phyloP scores from a whole-genome alignment of 2,888 invertebrate genomes.

The Cheilosia pagana region DNA sequence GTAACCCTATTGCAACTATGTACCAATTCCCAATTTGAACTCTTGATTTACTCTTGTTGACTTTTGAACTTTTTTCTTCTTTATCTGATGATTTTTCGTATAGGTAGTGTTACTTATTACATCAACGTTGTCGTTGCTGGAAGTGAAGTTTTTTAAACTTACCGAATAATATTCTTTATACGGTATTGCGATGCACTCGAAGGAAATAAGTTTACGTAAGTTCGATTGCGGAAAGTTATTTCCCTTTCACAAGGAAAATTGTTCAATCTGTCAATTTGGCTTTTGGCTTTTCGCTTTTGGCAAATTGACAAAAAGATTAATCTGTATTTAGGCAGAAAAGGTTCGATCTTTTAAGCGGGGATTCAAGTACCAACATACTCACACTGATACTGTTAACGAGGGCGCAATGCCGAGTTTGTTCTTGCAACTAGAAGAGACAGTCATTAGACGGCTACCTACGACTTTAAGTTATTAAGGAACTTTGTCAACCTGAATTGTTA shows the following conservation, averaged over 20 bases:
- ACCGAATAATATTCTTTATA: slow-evolving; percentile 66
- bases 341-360: not conserved
- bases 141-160: slow-evolving; percentile 64
- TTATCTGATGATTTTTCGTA: slow-evolving; percentile 39
- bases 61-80: slow-evolving; percentile 69
- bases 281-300: slow-evolving; percentile 17
- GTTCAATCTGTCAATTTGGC: slow-evolving; percentile 41
- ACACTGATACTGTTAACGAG: no score
- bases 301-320: slow-evolving; percentile 12
- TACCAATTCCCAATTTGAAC: slow-evolving; percentile 68
- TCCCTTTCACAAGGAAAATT: slow-evolving; percentile 31
- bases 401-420: no score
- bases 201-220: slow-evolving; percentile 53
- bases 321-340: not conserved
- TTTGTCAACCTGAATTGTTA: no score
- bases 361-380: no score
- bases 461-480: no score
- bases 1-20: slow-evolving; percentile 22
- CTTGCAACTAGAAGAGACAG: no score
- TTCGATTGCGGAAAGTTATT: slow-evolving; percentile 64
- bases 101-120: slow-evolving; percentile 8
- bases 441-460: no score
- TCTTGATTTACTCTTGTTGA: slow-evolving; percentile 74
- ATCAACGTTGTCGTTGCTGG: slow-evolving; percentile 24
- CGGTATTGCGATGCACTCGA: slow-evolving; percentile 55